Evolutionary conservation across 35 echinoderm and acorn worm species (phyloP), one percentile per base, ranked within the genome.

Genomic region (Ophioderma brevispina): DNA sequence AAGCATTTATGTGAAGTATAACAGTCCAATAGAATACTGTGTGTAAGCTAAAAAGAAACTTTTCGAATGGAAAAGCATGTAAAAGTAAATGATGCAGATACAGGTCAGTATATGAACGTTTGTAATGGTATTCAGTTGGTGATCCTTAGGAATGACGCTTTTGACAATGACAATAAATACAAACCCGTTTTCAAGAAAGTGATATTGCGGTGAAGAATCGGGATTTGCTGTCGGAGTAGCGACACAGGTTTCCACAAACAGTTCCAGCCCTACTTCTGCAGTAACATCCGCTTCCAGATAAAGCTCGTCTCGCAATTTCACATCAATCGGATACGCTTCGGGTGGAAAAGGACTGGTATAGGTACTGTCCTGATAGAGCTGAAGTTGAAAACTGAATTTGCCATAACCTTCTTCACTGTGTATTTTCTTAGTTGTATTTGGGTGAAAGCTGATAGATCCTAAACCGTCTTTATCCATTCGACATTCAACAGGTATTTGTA

Each of bases 181-280:
- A 64, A 32, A 84, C 83, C 83, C 55, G 39, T 85, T 63, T 35
- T 85, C 36, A 10, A 85, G 28, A 33, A 85, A 85, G 19, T 33
- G 25, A 64, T 35, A 85, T 37, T 55, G 46, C 33, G 46, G 52
- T 32, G 33, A 25, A 46, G n/a, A n/a, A n/a, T n/a, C n/a, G 46
- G 46, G 46, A 52, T 52, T 21, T 8, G 46, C 21, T 11, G 25
- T 36, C 19, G 78, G 25, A 33, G 78, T 80, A 21, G 78, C 78
- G 19, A 33, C 33, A 80, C 78, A 80, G 4, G 78, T 80, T 35
- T 80, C 33, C 78, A 80, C 78, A 36, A 80, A 80, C 78, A 80
- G 38, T 35, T 80, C 78, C 33, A 80, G 35, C 4, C 78, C 78
- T 2, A 21, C 28, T 38, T 80, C 78, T 6, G 33, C 38, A n/a